Percentiles rank a stretch among this genome's conserved stretches.
These are phyloP conservation scores for Hyperoplus immaculatus DNA, from an alignment of 2,797 vertebrate species.

Conservation along the genomic window DNA sequence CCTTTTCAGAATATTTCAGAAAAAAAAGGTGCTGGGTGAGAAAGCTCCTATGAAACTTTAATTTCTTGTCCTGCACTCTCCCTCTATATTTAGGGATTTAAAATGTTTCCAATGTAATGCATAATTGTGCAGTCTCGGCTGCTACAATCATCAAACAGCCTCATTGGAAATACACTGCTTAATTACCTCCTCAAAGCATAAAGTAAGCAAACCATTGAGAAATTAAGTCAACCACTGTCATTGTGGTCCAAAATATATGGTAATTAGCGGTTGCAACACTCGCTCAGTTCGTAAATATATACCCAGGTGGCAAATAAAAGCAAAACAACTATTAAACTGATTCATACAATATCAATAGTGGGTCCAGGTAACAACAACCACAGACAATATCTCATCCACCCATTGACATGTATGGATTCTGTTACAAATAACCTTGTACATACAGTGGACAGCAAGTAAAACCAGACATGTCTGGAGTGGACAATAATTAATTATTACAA, in stretches of 20 bases:
- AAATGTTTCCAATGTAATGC: constrained; percentile 25
- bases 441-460: constrained; percentile 1
- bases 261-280: constrained; percentile 33
- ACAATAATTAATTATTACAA: neutral
- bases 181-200: constrained; percentile 50
- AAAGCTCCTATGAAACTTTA: constrained; percentile 30
- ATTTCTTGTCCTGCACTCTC: constrained; percentile 19
- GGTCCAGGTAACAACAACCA: neutral
- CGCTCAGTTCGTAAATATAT: neutral
- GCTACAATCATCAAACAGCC: constrained; percentile 43
- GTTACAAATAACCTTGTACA: neutral
- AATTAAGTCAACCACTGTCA: constrained; percentile 41
- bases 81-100: constrained; percentile 27
- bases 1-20: neutral
- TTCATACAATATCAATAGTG: neutral
- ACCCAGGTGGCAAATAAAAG: constrained; percentile 12
- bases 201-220: constrained; percentile 36
- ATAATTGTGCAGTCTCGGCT: constrained; percentile 36
- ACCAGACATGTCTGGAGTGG: neutral
- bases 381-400: neutral
- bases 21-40: neutral
- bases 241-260: constrained; percentile 27
- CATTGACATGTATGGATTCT: neutral
- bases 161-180: constrained; percentile 28
- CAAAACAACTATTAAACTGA: constrained; percentile 9